Evolutionary conservation across 2,797 vertebrate species (phyloP).

Genomic region (Falco berigora): DNA sequence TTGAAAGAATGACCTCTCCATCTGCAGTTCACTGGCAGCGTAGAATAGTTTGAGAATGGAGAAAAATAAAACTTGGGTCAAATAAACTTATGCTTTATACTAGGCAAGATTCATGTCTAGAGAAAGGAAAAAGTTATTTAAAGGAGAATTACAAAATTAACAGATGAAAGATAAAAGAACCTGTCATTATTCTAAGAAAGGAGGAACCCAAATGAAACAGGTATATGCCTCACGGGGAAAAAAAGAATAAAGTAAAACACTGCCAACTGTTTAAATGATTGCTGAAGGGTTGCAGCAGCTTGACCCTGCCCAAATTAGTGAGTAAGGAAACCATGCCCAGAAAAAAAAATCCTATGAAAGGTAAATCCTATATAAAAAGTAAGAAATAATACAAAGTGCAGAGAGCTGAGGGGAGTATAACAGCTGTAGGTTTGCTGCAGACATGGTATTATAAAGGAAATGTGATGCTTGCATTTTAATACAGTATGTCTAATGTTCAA

Average conservation of each 20-base stretch:
- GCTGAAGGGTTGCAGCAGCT: background rate
- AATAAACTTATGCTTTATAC: background rate
- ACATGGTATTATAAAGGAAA: background rate
- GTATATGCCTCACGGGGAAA: background rate
- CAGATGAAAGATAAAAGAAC: background rate
- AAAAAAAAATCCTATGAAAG: background rate
- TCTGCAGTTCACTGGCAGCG: background rate
- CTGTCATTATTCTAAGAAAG: background rate
- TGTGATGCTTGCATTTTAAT: background rate
- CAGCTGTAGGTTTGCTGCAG: background rate
- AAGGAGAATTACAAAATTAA: background rate
- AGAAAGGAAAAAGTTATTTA: background rate
- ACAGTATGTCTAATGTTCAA: background rate
- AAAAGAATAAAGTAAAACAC: background rate
- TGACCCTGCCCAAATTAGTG: background rate
- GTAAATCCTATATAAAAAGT: background rate
- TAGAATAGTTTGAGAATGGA: background rate
- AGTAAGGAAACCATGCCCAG: background rate
- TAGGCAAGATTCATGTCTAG: background rate
- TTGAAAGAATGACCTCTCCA: slow-evolving; percentile 1
- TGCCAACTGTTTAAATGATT: background rate
- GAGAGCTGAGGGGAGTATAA: background rate
- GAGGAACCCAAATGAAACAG: background rate
- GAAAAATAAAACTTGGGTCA: background rate
- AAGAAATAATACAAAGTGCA: background rate